Evolutionary conservation across 2,888 invertebrate species (phyloP), one percentile per base, ranked within the genome.

Genomic region (Campaea margaritaria): DNA sequence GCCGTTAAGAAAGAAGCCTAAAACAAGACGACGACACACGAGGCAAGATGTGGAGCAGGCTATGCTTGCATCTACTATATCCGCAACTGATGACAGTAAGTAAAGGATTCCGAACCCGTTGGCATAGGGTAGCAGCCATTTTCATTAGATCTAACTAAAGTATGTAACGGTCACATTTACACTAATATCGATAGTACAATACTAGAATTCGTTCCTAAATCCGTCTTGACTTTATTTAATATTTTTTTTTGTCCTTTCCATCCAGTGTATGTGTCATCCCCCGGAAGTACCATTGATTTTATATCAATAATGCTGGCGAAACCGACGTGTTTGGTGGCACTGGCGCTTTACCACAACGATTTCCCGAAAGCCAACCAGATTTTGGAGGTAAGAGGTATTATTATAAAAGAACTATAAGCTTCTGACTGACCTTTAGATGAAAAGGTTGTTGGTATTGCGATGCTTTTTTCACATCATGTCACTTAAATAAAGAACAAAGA

Each of bases 341-440:
- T 96, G 79, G 96, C 96, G 43, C 89, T 97, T 42, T 95, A 96
- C 73, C 94, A 95, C 62, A 94, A 94, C 58, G 95, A 96, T 78
- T 95, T 95, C 68, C 93, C 93, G 7, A 95, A 96, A 86, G 96
- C 96, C 0, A 94, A 95, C 73, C 95, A 96, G 87, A 96, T 97
- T 62, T 94, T 97, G 70, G 94, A 96, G 95, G 97, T 97, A 90
- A 92, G 87, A 31, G 21, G 21, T 2, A 31, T 31, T 31, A 31
- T 3, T 10, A 31, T 31, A n/a, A n/a, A n/a, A n/a, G n/a, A n/a
- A n/a, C n/a, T n/a, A n/a, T n/a, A n/a, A n/a, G n/a, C n/a, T n/a
- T n/a, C n/a, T n/a, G n/a, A n/a, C n/a, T n/a, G n/a, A n/a, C n/a
- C n/a, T n/a, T n/a, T n/a, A n/a, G n/a, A n/a, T n/a, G n/a, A n/a